phyloP scores from a whole-genome alignment of 2,888 invertebrate genomes.

The Chrysodeixis includens region DNA sequence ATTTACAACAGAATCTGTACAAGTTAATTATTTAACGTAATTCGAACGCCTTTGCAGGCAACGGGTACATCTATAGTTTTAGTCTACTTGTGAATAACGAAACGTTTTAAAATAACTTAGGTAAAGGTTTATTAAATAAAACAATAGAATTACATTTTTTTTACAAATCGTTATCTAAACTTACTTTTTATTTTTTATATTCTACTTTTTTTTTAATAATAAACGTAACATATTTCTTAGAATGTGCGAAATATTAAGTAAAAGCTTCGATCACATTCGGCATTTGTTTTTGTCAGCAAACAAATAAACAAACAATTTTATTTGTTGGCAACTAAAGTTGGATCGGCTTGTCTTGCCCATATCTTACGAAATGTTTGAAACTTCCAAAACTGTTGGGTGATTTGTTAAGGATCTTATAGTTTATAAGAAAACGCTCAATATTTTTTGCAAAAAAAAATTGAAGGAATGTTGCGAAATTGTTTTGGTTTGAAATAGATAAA shows the following conservation, averaged over 20 bases:
- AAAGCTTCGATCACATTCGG: not conserved
- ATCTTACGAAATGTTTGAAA: slow-evolving; percentile 6
- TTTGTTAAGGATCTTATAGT: not conserved
- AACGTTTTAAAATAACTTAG: no score
- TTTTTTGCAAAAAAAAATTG: not conserved
- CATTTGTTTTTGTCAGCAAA: not conserved
- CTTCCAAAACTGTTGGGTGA: slow-evolving; percentile 4
- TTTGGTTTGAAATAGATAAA: no score
- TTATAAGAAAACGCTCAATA: not conserved
- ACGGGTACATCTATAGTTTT: no score
- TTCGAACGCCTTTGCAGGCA: no score
- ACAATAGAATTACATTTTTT: no score
- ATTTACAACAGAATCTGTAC: no score
- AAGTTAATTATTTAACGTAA: no score
- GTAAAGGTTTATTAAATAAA: no score
- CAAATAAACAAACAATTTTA: slow-evolving; percentile 32
- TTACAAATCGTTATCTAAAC: no score
- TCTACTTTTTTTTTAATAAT: no score
- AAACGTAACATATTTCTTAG: not conserved
- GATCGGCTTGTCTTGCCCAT: slow-evolving; percentile 5
- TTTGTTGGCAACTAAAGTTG: slow-evolving; percentile 15
- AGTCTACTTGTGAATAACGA: no score
- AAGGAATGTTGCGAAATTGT: not conserved
- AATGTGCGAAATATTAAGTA: not conserved
- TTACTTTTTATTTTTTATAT: no score